Base-by-base conservation (phyloP, 2,113 vertebrate species). In the Rhabdomys dilectus region DNA sequence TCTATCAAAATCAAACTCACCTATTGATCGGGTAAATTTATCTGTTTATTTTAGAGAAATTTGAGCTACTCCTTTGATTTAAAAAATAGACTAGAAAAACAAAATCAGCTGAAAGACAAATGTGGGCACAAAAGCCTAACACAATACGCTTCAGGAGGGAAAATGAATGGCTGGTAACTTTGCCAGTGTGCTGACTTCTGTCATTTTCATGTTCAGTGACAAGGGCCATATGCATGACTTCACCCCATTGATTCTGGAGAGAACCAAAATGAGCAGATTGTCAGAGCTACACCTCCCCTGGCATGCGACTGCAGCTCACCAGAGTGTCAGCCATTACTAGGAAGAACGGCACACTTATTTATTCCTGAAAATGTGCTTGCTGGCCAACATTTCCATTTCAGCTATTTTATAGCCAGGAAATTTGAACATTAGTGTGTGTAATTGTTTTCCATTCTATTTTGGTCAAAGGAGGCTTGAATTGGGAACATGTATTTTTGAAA, bases 161-260 rank as follows among this genome's bases (percentile, higher is more conserved):
- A 72, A 93, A 91, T 91, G 91, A 97, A 93, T 95, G 93, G 94
- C 48, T 78, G 48, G 87, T 21, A 78, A 84, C 87, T 93, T 91
- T 96, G 89, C 93, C 82, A 84, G 75, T 16, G 68, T 72, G 86
- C 93, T 97, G 95, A 94, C 94, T 97, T 96, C 96, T 97, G 96
- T 97, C 96, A 87, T 91, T 96, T 89, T 97, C 89, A 48, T 94
- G 94, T 80, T 97, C 96, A 76, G 89, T 97, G 97, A 95, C 96
- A 97, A 91, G 95, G 34, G 85, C 95, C 97, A 91, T 97, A 97
- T 97, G 97, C 96, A 36, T 76, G 95, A 91, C 91, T 96, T 91
- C 89, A 94, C 89, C 91, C 53, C 7, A 31, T 34, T 94, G 96
- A 93, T 60, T 97, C 77, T 97, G 82, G 95, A 97, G 51, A 72